These are phyloP conservation scores for Meloidogyne floridensis DNA, from an alignment of 1,140 invertebrate species.

Conservation along the genomic window DNA sequence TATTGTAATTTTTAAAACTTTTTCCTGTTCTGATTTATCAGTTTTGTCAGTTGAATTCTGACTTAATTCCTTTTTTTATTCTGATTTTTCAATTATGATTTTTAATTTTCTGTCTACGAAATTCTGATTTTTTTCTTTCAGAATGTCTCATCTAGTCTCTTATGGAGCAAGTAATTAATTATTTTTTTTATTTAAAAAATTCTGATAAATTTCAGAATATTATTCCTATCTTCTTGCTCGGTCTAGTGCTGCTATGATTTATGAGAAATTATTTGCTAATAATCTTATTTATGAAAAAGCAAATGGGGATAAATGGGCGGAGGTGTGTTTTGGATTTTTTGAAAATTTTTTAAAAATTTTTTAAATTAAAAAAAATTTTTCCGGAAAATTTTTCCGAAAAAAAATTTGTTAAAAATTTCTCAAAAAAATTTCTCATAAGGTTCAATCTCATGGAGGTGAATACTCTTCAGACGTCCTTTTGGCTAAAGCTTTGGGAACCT, in stretches of 20 bases:
- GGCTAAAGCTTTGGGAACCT: constrained; percentile 24
- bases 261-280: constrained; percentile 82
- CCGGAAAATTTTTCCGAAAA: too few relatives aligned
- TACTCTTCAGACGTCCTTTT: constrained; percentile 52
- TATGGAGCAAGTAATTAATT: constrained; percentile 79
- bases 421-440: constrained; percentile 28
- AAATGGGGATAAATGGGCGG: constrained; percentile 53
- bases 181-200: background rate
- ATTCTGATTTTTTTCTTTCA: constrained; percentile 28
- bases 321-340: constrained; percentile 36
- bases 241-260: constrained; percentile 87
- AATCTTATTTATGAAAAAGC: constrained; percentile 76
- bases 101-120: background rate
- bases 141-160: constrained; percentile 86
- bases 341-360: background rate
- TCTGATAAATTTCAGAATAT: constrained; percentile 73
- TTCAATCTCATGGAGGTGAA: constrained; percentile 63
- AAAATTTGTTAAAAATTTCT: too few relatives aligned
- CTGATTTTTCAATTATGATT: too few relatives aligned
- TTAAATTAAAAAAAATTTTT: too few relatives aligned
- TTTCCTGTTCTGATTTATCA: too few relatives aligned
- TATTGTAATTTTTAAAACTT: too few relatives aligned
- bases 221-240: constrained; percentile 93
- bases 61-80: too few relatives aligned
- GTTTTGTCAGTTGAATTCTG: too few relatives aligned